phyloP scores from a whole-genome alignment of 2,113 vertebrate species.

The Sylvietta virens region DNA sequence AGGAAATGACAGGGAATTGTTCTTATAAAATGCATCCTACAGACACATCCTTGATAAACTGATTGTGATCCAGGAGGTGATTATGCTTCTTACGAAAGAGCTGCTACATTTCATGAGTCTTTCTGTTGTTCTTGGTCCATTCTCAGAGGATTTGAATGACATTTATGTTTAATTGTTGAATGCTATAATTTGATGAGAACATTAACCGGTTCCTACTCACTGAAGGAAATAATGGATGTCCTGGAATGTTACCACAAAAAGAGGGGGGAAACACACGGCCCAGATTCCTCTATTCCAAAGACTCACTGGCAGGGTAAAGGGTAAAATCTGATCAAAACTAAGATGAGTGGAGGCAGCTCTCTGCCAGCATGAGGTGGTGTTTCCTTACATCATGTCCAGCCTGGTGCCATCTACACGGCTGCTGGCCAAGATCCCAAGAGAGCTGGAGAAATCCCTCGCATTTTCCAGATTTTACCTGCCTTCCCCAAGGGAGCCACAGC shows the following conservation, averaged over 20 bases:
- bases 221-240: background rate
- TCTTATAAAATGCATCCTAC: background rate
- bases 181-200: background rate
- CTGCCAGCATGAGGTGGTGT: background rate
- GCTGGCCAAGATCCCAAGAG: background rate
- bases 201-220: background rate
- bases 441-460: background rate
- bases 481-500: background rate
- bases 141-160: background rate
- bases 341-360: background rate
- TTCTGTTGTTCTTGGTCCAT: conserved; percentile 17
- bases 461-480: background rate
- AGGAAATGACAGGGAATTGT: background rate
- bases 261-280: background rate
- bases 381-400: background rate
- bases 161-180: background rate
- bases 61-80: background rate
- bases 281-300: background rate
- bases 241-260: background rate
- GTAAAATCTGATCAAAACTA: background rate
- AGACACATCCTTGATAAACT: background rate
- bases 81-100: background rate
- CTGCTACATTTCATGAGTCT: background rate
- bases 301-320: background rate
- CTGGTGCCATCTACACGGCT: background rate